A percentile compares a stretch with the other conserved stretches of the same genome.
phyloP scores from a whole-genome alignment of 2,888 invertebrate genomes.

The Rhynchonema sp. region DNA sequence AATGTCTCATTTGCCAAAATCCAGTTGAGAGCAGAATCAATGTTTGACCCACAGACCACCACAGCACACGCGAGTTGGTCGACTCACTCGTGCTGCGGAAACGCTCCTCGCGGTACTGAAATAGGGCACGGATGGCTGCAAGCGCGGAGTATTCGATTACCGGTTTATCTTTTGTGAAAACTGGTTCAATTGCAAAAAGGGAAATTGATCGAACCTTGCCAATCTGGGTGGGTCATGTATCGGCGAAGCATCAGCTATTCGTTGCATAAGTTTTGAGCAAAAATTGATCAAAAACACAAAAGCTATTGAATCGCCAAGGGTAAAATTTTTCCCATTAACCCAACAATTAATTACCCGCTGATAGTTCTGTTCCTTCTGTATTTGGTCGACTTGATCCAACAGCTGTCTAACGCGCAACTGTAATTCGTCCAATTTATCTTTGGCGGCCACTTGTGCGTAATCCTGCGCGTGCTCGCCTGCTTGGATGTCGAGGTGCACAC shows the following conservation, averaged over 20 bases:
- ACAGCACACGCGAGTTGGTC: slow-evolving; percentile 76
- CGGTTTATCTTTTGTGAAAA: too few relatives aligned
- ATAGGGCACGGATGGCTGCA: slow-evolving; percentile 4
- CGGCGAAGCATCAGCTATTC: too few relatives aligned
- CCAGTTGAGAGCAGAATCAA: slow-evolving; percentile 74
- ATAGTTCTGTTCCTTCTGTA: slow-evolving; percentile 97
- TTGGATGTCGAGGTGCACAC: slow-evolving; percentile 89
- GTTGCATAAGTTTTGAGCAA: too few relatives aligned
- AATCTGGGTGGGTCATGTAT: too few relatives aligned
- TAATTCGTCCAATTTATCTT: slow-evolving; percentile 83
- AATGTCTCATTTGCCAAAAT: slow-evolving; percentile 96
- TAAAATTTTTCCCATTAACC: too few relatives aligned
- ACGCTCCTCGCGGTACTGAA: slow-evolving; percentile 81
- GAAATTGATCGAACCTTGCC: too few relatives aligned
- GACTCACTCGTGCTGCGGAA: slow-evolving; percentile 94
- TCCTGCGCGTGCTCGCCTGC: slow-evolving; percentile 96
- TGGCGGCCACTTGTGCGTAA: slow-evolving; percentile 82
- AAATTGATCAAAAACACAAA: too few relatives aligned
- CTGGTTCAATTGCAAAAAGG: too few relatives aligned
- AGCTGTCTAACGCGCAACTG: slow-evolving; percentile 83
- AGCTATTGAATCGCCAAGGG: too few relatives aligned
- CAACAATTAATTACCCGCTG: slow-evolving; percentile 72
- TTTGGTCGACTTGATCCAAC: slow-evolving; percentile 91
- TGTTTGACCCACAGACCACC: slow-evolving; percentile 89
- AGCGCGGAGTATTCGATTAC: not conserved